Evolutionary conservation across 2,797 vertebrate genomes (phyloP).

Genomic region (Ctenopoma kingsleyae): DNA sequence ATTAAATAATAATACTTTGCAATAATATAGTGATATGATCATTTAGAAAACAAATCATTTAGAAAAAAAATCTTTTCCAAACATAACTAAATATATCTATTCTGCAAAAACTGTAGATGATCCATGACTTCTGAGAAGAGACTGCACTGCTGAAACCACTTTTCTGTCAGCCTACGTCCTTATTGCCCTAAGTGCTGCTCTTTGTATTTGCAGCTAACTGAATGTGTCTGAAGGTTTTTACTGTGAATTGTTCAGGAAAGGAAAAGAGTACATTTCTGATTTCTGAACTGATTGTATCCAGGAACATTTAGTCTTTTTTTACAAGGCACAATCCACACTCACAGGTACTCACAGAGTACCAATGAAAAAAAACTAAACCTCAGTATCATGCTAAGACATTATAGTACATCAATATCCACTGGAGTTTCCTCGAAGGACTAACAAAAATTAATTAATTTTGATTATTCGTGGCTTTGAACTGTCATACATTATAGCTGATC

Average conservation of each 20-base stretch:
- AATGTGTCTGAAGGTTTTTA: conserved; percentile 11
- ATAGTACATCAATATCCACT: no score
- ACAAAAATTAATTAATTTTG: no score
- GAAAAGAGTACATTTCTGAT: neutral
- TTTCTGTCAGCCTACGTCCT: conserved; percentile 6
- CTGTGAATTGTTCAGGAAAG: conserved; percentile 11
- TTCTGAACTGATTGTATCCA: neutral
- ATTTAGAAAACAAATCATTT: no score
- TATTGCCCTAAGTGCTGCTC: neutral
- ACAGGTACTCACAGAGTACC: no score
- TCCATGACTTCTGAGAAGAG: conserved; percentile 4
- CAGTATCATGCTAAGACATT: no score
- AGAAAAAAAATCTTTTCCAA: no score
- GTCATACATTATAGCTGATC: no score
- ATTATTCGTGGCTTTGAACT: no score
- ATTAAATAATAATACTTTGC: no score
- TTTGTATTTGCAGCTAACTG: conserved; percentile 17
- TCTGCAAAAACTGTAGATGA: neutral
- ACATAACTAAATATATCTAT: neutral
- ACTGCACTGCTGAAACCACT: conserved; percentile 7
- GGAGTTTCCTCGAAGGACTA: no score
- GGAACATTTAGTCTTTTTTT: neutral
- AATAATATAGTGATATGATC: no score
- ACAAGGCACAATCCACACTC: neutral
- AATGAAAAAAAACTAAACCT: no score